Percentiles rank a stretch among this genome's conserved stretches.
Conservation (phyloP, 35 echinoderm and acorn worm genomes). For the Acanthaster planci region DNA sequence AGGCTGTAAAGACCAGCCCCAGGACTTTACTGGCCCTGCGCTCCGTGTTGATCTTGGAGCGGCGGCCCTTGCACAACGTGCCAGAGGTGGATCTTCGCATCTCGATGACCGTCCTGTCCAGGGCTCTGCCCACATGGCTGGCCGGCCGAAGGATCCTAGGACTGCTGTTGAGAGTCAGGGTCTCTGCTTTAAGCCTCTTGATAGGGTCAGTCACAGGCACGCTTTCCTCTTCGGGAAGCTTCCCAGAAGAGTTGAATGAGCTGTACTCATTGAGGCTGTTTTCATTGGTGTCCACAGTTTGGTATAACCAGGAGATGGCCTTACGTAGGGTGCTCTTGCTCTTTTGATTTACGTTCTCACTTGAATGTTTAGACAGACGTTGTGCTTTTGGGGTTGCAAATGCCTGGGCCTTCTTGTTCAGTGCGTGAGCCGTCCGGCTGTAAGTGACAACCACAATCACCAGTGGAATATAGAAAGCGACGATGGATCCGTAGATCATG, state of each 20-base stretch:
- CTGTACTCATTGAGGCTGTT: background rate
- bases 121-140: background rate
- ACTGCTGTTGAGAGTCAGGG: conserved; percentile 5
- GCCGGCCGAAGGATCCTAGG: background rate
- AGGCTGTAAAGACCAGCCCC: conserved; percentile 67
- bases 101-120: background rate
- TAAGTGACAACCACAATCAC: conserved; percentile 69
- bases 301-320: background rate
- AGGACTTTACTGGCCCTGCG: conserved; percentile 79
- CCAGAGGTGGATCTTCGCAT: background rate
- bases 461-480: conserved; percentile 81
- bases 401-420: conserved; percentile 50
- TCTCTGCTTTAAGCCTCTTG: background rate
- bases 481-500: conserved; percentile 73
- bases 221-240: background rate
- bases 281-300: background rate
- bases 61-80: background rate
- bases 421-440: conserved; percentile 52
- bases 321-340: background rate
- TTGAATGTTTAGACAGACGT: background rate
- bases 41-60: conserved; percentile 55
- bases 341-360: background rate
- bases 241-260: background rate
- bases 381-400: background rate
- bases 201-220: background rate